These are phyloP conservation scores for Calidris pugnax DNA, from an alignment of 2,113 vertebrate genomes.

Conservation along the genomic window DNA sequence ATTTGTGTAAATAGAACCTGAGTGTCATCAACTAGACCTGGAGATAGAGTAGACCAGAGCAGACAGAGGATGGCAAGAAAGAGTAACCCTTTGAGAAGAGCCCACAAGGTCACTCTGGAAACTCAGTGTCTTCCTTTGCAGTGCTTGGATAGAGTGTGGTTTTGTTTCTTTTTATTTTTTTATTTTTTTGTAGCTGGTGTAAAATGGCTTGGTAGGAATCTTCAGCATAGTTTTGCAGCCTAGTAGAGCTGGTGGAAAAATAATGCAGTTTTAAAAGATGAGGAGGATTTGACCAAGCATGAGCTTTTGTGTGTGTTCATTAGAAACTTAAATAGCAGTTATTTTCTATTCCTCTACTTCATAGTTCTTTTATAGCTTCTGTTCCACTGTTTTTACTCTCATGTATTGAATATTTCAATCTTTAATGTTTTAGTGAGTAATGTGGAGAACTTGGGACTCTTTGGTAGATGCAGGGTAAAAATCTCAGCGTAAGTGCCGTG, in stretches of 20 bases:
- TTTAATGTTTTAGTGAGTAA: neutral
- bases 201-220: neutral
- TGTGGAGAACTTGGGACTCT: fast-evolving
- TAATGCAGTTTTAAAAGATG: neutral
- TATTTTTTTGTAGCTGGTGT: neutral
- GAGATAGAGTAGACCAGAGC: neutral
- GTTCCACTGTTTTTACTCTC: neutral
- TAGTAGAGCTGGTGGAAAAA: neutral
- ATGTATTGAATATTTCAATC: neutral
- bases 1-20: neutral
- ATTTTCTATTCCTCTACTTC: neutral
- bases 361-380: neutral
- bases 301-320: neutral
- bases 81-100: neutral
- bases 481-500: fast-evolving
- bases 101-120: neutral
- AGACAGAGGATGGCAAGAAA: neutral
- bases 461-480: neutral
- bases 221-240: neutral
- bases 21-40: no score
- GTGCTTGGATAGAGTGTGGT: neutral
- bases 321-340: neutral
- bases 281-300: neutral
- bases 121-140: neutral
- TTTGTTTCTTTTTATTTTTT: neutral